Percentiles rank a stretch among this genome's conserved stretches.
Conservation (phyloP, 2,888 invertebrate species). For the Ophion obscuratus region DNA sequence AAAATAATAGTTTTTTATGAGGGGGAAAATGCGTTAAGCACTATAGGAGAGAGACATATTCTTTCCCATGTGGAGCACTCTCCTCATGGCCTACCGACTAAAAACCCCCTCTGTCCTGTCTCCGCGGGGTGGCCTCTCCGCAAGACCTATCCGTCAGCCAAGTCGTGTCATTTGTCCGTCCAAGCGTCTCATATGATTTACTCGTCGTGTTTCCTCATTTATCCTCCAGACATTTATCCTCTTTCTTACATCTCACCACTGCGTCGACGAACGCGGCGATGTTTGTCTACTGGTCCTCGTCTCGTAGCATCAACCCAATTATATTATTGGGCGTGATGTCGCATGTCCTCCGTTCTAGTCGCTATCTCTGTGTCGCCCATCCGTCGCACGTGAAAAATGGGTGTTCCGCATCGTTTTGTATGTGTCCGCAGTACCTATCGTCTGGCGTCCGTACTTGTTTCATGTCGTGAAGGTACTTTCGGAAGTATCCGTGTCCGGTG, state of each 20-base stretch:
- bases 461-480: not conserved
- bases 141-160: not conserved
- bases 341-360: not conserved
- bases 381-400: not conserved
- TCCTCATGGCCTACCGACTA: too few species aligned
- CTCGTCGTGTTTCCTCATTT: too few species aligned
- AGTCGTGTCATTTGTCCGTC: too few species aligned
- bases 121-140: conserved; percentile 6
- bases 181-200: too few species aligned
- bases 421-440: not conserved
- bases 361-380: not conserved
- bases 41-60: too few species aligned
- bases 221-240: not conserved
- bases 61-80: too few species aligned
- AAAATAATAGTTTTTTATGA: too few species aligned
- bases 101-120: not conserved
- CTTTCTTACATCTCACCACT: not conserved
- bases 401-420: conserved; percentile 9
- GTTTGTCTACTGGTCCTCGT: not conserved
- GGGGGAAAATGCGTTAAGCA: too few species aligned
- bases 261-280: not conserved
- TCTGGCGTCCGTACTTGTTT: conserved; percentile 8
- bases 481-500: conserved; percentile 2
- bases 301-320: not conserved
- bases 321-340: conserved; percentile 11